These are phyloP conservation scores for Aradophagus sp. DNA, from an alignment of 1,140 invertebrate species.

Conservation along the genomic window DNA sequence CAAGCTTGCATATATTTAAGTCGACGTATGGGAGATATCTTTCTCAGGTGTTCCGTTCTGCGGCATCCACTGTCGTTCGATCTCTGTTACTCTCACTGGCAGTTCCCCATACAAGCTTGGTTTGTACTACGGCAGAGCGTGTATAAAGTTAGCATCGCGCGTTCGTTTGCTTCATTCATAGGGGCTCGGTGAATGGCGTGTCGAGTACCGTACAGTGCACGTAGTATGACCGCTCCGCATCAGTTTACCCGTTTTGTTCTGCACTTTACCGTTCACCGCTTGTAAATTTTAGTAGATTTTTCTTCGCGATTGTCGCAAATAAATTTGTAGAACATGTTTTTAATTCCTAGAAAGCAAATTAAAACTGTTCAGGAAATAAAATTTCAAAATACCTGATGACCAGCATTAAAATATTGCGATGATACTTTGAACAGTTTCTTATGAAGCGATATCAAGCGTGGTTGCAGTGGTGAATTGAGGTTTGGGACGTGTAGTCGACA, in stretches of 20 bases:
- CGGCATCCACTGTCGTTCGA: slow-evolving; percentile 31
- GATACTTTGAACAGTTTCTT: too few relatives aligned
- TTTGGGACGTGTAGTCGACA: too few relatives aligned
- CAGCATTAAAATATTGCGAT: too few relatives aligned
- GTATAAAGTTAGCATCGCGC: slow-evolving; percentile 71
- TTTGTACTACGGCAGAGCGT: slow-evolving; percentile 55
- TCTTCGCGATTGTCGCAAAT: too few relatives aligned
- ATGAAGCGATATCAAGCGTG: too few relatives aligned
- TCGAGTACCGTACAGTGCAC: slow-evolving; percentile 62
- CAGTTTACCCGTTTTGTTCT: slow-evolving; percentile 39
- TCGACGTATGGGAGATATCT: slow-evolving; percentile 50
- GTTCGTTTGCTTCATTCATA: slow-evolving; percentile 71
- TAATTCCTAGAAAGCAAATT: too few relatives aligned
- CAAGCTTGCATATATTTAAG: slow-evolving; percentile 57
- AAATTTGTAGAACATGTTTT: too few relatives aligned
- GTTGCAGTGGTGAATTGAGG: too few relatives aligned
- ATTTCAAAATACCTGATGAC: too few relatives aligned
- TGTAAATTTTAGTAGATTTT: slow-evolving; percentile 14
- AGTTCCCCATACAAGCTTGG: slow-evolving; percentile 30
- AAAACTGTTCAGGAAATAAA: too few relatives aligned
- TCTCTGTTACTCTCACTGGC: slow-evolving; percentile 42
- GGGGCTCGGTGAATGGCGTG: slow-evolving; percentile 70
- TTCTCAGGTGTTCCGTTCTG: slow-evolving; percentile 54
- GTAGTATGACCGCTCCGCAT: slow-evolving; percentile 47
- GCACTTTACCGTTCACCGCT: slow-evolving; percentile 34